These are phyloP conservation scores for Mormyrus hasselquistii DNA, from an alignment of 2,797 vertebrate species.

Conservation along the genomic window DNA sequence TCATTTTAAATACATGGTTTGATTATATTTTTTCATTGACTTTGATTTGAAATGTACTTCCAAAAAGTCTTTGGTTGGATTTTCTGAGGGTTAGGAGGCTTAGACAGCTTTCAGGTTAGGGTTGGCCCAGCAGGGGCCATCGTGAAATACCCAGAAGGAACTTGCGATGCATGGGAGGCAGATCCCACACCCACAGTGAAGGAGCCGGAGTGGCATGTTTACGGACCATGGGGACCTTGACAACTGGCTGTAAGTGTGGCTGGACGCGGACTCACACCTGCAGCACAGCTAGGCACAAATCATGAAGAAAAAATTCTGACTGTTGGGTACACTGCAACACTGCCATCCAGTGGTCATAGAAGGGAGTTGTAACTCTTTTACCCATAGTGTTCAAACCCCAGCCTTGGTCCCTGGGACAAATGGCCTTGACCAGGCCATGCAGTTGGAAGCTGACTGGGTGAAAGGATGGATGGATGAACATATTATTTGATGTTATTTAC, in stretches of 20 bases:
- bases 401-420: not conserved
- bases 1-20: not conserved
- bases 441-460: not conserved
- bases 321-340: not conserved
- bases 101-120: not conserved
- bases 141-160: not conserved
- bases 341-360: not conserved
- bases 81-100: not conserved
- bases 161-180: not conserved
- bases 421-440: not conserved
- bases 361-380: not conserved
- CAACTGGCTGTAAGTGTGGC: not conserved
- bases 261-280: not conserved
- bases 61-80: not conserved
- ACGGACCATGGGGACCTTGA: not conserved
- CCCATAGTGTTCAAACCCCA: not conserved
- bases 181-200: not conserved
- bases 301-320: not conserved
- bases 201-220: not conserved
- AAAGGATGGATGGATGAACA: not conserved
- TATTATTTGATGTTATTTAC: not conserved
- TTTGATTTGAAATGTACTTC: too few relatives aligned
- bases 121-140: not conserved
- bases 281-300: not conserved
- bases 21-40: not conserved